Percentiles rank a stretch among this genome's conserved stretches.
phyloP scores from a whole-genome alignment of 2,888 invertebrate genomes.

The Nomada lathburiana region DNA sequence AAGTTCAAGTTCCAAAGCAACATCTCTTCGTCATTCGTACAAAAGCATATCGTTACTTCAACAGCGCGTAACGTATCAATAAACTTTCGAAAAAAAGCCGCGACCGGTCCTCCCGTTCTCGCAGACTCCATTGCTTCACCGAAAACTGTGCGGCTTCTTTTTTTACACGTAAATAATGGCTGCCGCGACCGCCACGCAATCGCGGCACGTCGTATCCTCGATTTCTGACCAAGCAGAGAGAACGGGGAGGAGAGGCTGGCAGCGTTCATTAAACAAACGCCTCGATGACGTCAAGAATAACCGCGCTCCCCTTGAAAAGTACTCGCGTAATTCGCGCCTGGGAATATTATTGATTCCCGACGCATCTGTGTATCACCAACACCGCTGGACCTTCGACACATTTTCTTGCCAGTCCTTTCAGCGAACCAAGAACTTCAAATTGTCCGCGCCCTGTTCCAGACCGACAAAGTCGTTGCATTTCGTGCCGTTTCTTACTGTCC shows the following conservation, averaged over 20 bases:
- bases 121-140: neutral
- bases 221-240: slow-evolving; percentile 23
- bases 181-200: slow-evolving; percentile 32
- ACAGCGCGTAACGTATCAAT: neutral
- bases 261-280: slow-evolving; percentile 71
- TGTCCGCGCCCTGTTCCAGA: neutral
- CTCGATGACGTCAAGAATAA: slow-evolving; percentile 70
- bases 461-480: no score
- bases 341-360: slow-evolving; percentile 53
- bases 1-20: slow-evolving; percentile 22
- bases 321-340: slow-evolving; percentile 61
- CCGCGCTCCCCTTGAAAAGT: slow-evolving; percentile 66
- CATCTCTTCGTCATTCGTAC: neutral
- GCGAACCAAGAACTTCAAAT: neutral
- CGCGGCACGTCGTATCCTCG: slow-evolving; percentile 18
- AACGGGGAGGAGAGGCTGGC: slow-evolving; percentile 43
- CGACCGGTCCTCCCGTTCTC: neutral
- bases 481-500: no score
- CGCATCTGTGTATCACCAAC: slow-evolving; percentile 5
- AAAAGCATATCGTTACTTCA: neutral
- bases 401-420: neutral
- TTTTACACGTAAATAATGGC: slow-evolving; percentile 28
- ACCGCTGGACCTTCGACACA: neutral
- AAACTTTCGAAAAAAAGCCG: neutral
- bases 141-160: slow-evolving; percentile 7